A percentile compares a stretch with the other conserved stretches of the same genome.
Conservation (phyloP, 2,113 vertebrate species). For the Pogona vitticeps region DNA sequence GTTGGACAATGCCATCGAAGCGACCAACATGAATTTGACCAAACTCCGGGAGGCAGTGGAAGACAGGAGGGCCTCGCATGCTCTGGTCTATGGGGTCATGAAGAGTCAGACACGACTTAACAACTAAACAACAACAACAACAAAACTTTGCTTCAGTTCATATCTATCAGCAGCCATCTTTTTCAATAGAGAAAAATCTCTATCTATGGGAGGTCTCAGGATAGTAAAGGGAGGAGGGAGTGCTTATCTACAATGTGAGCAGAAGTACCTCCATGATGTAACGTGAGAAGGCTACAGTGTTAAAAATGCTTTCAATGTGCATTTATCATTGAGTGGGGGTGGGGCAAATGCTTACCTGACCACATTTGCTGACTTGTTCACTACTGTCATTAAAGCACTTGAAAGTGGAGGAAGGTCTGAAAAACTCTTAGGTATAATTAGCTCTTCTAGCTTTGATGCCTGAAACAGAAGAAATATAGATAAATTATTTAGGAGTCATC, state of each 20-base stretch:
- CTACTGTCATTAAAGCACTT: conserved; percentile 76
- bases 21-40: no score
- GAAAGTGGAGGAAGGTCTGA: conserved; percentile 89
- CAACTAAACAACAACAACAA: no score
- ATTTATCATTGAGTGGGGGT: background rate
- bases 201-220: no score
- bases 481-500: background rate
- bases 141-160: background rate
- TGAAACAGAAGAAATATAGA: conserved; percentile 38
- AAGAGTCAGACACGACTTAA: no score
- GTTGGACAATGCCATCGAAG: no score
- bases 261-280: background rate
- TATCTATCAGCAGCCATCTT: background rate
- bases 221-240: no score
- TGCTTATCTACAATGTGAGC: background rate
- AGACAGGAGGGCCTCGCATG: no score
- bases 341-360: conserved; percentile 81
- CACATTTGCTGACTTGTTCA: conserved; percentile 78
- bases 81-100: no score
- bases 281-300: background rate
- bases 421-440: conserved; percentile 73
- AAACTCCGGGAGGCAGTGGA: no score
- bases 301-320: background rate
- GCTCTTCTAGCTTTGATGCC: conserved; percentile 73
- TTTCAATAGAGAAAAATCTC: no score